Base-by-base conservation (phyloP, 2,797 vertebrate species). In the Eupleurogrammus muticus region DNA sequence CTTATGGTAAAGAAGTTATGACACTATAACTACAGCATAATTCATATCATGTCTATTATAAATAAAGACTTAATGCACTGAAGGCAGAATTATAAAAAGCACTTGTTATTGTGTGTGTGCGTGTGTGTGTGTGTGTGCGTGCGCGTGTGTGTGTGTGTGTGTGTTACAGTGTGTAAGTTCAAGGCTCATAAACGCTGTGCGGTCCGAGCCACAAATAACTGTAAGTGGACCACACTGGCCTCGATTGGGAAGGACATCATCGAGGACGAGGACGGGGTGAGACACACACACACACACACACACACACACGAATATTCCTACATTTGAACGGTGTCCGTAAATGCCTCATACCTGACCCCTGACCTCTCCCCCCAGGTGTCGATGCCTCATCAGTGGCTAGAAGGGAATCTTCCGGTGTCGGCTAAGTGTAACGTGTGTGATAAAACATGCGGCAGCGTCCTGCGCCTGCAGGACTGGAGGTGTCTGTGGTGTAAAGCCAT, bases 361-460 rank as follows among this genome's bases (percentile, higher is more conserved):
- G 34, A 17, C 46, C 20, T 60, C 55, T 70, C 20, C 79, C 38
- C 8, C 42, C 85, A 99, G 97, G 96, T 99, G 54, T 96, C 95
- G 0, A 99, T 99, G 97, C 97, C 97, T 9, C 97, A 99, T 79
- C 97, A 99, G 91, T 99, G 97, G 97, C 63, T 99, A 78, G 97
- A 99, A 79, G 97, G 97, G 42, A 99, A 99, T 86, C 92, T 99
- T 5, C 96, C 97, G 0, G 97, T 99, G 73, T 98, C 97, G 0
- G 97, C 97, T 3, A 98, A 98, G 70, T 99, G 97, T 76, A 94
- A 92, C 0, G 95, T 97, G 36, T 99, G 97, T 20, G 97, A 99
- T 65, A 97, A 96, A 89, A 98, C 97, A 0, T 99, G 97, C 0
- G 97, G 97, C 81, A 98, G 97, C 1, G 97, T 99, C 53, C 91